phyloP scores from a whole-genome alignment of 2,113 vertebrate species.

The Labeo catla region DNA sequence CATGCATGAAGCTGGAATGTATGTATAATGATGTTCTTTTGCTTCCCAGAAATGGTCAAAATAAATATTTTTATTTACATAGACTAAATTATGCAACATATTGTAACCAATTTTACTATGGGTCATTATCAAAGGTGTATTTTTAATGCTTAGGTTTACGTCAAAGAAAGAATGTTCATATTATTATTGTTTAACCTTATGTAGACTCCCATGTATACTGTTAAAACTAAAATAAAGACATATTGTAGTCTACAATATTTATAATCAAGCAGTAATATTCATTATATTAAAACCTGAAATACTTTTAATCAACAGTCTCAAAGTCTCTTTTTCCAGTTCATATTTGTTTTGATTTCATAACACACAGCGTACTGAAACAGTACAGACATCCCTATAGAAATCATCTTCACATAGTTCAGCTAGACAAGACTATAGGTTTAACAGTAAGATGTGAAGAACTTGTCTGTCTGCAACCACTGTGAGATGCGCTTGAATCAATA shows the following conservation, averaged over 20 bases:
- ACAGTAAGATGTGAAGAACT: constrained; percentile 18
- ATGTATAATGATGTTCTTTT: constrained; percentile 1
- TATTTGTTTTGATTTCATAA: neutral
- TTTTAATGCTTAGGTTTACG: neutral
- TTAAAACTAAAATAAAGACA: neutral
- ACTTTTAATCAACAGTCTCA: neutral
- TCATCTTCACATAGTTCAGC: constrained; percentile 10
- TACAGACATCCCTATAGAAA: neutral
- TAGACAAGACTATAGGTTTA: neutral
- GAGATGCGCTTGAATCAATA: constrained; percentile 51
- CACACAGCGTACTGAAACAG: neutral
- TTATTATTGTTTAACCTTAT: neutral
- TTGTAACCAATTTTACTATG: neutral
- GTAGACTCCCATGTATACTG: neutral
- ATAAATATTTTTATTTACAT: neutral
- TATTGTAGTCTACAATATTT: constrained; percentile 9
- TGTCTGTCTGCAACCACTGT: constrained; percentile 34
- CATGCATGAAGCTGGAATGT: neutral
- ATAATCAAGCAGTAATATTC: neutral
- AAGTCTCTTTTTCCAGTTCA: neutral
- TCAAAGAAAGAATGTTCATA: neutral
- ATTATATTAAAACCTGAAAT: neutral
- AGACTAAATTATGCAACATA: neutral
- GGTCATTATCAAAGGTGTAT: neutral
- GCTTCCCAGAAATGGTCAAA: neutral